Percentiles rank a stretch among this genome's conserved stretches.
phyloP scores from a whole-genome alignment of 2,888 invertebrate genomes.

The Sycophila texana region DNA sequence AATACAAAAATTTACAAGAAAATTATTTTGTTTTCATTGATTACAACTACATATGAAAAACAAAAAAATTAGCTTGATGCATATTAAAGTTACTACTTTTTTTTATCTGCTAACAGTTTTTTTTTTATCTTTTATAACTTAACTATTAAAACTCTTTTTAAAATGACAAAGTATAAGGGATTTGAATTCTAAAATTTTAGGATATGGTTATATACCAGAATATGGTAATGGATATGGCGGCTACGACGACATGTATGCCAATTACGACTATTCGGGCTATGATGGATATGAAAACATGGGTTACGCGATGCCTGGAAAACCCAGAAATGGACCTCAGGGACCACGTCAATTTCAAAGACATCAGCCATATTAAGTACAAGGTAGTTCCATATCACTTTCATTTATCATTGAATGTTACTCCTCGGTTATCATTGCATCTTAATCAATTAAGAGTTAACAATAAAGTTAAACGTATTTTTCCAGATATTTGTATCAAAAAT shows the following conservation, averaged over 20 bases:
- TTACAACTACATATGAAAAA: slow-evolving; percentile 46
- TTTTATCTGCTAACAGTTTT: slow-evolving; percentile 22
- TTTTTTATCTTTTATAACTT: neutral
- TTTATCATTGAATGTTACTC: slow-evolving; percentile 1
- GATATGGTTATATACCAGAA: slow-evolving; percentile 62
- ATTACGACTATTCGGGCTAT: slow-evolving; percentile 73
- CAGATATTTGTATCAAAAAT: slow-evolving; percentile 57
- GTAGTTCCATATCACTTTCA: slow-evolving; percentile 53
- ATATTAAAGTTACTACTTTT: slow-evolving; percentile 3
- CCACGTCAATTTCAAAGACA: slow-evolving; percentile 75
- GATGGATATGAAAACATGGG: slow-evolving; percentile 73
- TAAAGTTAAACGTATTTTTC: slow-evolving; percentile 48
- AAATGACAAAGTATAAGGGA: slow-evolving; percentile 41
- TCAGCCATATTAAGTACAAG: slow-evolving; percentile 72
- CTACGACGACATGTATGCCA: slow-evolving; percentile 74
- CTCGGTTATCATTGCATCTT: slow-evolving; percentile 11
- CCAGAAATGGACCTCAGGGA: slow-evolving; percentile 71
- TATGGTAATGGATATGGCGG: slow-evolving; percentile 72
- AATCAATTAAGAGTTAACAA: slow-evolving; percentile 19
- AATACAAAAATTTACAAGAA: slow-evolving; percentile 57
- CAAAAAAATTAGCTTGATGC: slow-evolving; percentile 20
- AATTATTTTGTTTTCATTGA: slow-evolving; percentile 55
- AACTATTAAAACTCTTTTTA: slow-evolving; percentile 9
- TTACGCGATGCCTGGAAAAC: slow-evolving; percentile 71
- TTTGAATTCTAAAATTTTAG: slow-evolving; percentile 55